Evolutionary conservation across 1,140 invertebrate species (phyloP).

Genomic region (Bombus haemorrhoidalis): DNA sequence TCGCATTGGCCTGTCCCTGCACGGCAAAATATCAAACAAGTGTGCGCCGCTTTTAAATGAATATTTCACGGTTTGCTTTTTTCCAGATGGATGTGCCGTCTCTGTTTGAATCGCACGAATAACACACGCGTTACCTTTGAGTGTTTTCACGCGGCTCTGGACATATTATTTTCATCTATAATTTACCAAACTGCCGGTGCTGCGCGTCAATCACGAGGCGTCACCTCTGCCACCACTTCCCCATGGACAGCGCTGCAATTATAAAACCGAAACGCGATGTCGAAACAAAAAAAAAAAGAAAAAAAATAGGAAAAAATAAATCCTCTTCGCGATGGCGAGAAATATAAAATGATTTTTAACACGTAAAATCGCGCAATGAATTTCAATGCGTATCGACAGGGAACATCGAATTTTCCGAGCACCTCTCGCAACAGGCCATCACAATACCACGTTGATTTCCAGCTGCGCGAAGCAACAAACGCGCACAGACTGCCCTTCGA

Average conservation of each 20-base stretch:
- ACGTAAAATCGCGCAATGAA: not conserved
- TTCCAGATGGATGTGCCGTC: not conserved
- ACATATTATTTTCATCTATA: constrained; percentile 13
- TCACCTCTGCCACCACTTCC: not conserved
- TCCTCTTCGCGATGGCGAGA: not conserved
- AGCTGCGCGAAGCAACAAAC: not conserved
- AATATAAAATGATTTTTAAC: not conserved
- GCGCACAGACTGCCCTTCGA: not conserved
- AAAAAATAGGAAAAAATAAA: not conserved
- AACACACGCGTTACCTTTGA: not conserved
- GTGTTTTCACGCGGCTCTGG: constrained; percentile 2
- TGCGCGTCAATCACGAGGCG: not conserved
- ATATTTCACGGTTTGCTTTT: constrained; percentile 35
- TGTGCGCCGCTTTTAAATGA: constrained; percentile 46
- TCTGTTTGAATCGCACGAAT: not conserved
- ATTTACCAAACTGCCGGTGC: not conserved
- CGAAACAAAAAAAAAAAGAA: not conserved
- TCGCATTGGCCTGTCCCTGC: not conserved
- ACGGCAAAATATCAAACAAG: not conserved
- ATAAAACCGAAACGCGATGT: not conserved
- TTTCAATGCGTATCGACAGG: not conserved
- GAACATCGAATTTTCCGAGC: not conserved
- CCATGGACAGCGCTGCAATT: not conserved
- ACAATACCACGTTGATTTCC: not conserved
- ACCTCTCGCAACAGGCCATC: not conserved